A percentile compares a stretch with the other conserved stretches of the same genome.
Conservation (phyloP, 2,797 vertebrate genomes). For the Myiotriccus ornatus region DNA sequence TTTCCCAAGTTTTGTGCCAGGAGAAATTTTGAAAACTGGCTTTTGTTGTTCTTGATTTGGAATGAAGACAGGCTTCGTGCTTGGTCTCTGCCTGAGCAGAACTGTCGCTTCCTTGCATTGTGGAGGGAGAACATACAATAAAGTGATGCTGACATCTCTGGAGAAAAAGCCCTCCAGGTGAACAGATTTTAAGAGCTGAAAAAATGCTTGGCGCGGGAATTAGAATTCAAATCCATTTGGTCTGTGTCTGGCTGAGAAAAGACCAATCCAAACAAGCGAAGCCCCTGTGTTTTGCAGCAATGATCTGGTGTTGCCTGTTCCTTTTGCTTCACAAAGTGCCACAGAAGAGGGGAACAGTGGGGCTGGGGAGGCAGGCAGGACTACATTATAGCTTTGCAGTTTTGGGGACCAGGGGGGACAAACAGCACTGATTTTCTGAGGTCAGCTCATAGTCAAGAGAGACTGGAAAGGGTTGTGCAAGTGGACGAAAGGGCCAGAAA, state of each 20-base stretch:
- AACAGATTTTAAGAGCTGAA: neutral
- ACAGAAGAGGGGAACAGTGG: neutral
- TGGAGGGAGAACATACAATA: neutral
- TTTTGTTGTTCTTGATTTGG: neutral
- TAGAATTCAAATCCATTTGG: neutral
- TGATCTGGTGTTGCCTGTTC: neutral
- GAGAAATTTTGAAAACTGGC: neutral
- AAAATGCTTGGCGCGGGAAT: neutral
- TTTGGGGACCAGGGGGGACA: neutral
- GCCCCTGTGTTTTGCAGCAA: neutral
- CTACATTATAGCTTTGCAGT: neutral
- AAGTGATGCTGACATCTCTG: neutral
- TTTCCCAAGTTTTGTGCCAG: neutral
- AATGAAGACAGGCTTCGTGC: neutral
- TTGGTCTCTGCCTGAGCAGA: neutral
- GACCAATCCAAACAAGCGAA: accelerated
- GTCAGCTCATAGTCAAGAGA: neutral
- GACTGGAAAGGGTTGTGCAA: neutral
- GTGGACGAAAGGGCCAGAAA: neutral
- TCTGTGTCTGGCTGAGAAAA: neutral
- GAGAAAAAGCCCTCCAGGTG: conserved; percentile 21
- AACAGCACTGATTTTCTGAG: neutral
- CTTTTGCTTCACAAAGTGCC: neutral
- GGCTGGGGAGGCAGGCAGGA: neutral
- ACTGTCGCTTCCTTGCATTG: neutral